These are phyloP conservation scores for Nomada flava DNA, from an alignment of 2,888 invertebrate genomes.

Conservation along the genomic window DNA sequence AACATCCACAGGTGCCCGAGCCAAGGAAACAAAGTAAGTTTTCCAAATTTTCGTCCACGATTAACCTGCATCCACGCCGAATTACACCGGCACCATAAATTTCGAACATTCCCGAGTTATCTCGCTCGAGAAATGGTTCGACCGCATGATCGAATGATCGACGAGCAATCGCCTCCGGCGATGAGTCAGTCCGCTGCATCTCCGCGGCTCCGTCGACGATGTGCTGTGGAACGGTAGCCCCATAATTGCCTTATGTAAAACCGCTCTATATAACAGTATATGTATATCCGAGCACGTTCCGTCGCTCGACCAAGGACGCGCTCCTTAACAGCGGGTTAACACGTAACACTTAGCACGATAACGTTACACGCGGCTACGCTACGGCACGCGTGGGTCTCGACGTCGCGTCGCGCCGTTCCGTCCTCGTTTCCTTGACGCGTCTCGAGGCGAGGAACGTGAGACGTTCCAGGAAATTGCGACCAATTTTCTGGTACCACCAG, in stretches of 20 bases:
- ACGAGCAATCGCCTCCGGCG: background rate
- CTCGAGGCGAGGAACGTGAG: conserved; percentile 48
- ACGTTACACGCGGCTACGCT: conserved; percentile 57
- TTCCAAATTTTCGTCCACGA: too few relatives aligned
- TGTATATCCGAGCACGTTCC: conserved; percentile 31
- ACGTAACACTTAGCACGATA: conserved; percentile 68
- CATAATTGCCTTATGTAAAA: conserved; percentile 58
- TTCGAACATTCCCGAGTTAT: background rate
- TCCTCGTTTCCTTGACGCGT: conserved; percentile 41
- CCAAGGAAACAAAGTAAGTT: too few relatives aligned
- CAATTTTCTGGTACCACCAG: conserved; percentile 48
- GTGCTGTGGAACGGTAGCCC: conserved; percentile 34
- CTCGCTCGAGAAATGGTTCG: background rate
- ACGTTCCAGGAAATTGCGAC: conserved; percentile 65
- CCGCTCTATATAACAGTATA: conserved; percentile 49
- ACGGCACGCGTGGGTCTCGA: conserved; percentile 54
- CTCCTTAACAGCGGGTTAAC: conserved; percentile 64
- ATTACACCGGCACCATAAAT: background rate
- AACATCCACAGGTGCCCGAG: too few relatives aligned
- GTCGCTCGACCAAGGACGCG: conserved; percentile 63
- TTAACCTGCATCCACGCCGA: background rate
- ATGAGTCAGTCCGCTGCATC: conserved; percentile 15
- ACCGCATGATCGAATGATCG: background rate
- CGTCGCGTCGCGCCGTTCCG: conserved; percentile 50
- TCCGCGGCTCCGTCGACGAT: conserved; percentile 2